Conservation (phyloP, 1,140 invertebrate genomes). For the Drosophila leontia region DNA sequence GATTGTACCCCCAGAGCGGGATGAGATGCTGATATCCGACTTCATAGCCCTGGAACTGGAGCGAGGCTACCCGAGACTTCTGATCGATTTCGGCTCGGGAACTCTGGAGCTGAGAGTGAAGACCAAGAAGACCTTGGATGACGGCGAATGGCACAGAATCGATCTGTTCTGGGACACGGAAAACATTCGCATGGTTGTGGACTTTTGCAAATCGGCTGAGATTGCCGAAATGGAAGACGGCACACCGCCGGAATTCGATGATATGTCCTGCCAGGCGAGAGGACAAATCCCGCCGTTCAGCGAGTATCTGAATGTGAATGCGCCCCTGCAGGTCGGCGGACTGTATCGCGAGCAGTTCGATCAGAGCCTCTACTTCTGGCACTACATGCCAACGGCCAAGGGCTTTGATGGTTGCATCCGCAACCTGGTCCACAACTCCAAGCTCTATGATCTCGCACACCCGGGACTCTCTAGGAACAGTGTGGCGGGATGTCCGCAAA, state of each 20-base stretch:
- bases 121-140: constrained; percentile 93
- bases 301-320: constrained; percentile 98
- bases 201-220: constrained; percentile 94
- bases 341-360: constrained; percentile 94
- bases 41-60: constrained; percentile 97
- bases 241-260: constrained; percentile 93
- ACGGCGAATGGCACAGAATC: constrained; percentile 98
- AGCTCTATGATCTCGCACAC: constrained; percentile 96
- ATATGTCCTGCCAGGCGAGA: constrained; percentile 93
- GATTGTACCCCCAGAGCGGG: constrained; percentile 94
- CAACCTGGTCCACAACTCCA: constrained; percentile 97
- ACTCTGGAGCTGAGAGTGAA: constrained; percentile 95
- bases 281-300: constrained; percentile 97
- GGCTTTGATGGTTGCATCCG: constrained; percentile 97
- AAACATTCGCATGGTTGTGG: constrained; percentile 95
- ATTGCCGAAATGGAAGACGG: constrained; percentile 95
- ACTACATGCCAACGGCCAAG: constrained; percentile 93
- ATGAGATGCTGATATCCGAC: constrained; percentile 95
- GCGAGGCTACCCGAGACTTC: constrained; percentile 94
- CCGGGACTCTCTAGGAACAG: constrained; percentile 94
- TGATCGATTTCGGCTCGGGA: constrained; percentile 98
- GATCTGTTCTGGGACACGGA: constrained; percentile 98
- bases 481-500: constrained; percentile 94
- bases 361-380: constrained; percentile 93
- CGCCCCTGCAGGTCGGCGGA: constrained; percentile 97